A percentile compares a stretch with the other conserved stretches of the same genome.
phyloP scores from a whole-genome alignment of 2,797 vertebrate species.

The Neosilurus mollespiculum region DNA sequence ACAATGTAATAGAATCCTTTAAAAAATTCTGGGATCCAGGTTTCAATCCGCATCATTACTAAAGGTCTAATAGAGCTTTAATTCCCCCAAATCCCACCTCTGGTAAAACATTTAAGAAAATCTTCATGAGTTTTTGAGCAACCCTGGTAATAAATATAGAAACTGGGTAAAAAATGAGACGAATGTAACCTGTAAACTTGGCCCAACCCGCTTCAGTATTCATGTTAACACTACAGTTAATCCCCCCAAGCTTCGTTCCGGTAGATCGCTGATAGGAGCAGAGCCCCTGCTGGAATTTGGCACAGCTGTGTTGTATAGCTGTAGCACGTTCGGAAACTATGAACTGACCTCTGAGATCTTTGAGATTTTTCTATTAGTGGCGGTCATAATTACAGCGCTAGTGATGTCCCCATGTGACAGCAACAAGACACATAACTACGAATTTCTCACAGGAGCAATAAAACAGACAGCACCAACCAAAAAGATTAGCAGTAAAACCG shows the following conservation, averaged over 20 bases:
- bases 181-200: not conserved
- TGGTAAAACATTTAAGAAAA: no score
- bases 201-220: not conserved
- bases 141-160: no score
- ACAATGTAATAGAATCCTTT: no score
- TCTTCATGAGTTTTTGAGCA: no score
- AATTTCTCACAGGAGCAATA: not conserved
- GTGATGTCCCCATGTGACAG: not conserved
- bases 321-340: not conserved
- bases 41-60: no score
- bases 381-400: not conserved
- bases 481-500: not conserved
- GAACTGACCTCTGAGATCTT: not conserved
- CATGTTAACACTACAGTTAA: not conserved
- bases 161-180: not conserved
- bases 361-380: not conserved
- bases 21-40: no score
- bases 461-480: not conserved
- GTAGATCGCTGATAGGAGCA: not conserved
- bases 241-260: no score
- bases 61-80: no score
- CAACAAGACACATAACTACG: not conserved
- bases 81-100: no score
- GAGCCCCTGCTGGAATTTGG: not conserved
- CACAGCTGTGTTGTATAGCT: not conserved